Evolutionary conservation across 2,888 invertebrate species (phyloP).

Genomic region (Ceratothoa steindachneri): DNA sequence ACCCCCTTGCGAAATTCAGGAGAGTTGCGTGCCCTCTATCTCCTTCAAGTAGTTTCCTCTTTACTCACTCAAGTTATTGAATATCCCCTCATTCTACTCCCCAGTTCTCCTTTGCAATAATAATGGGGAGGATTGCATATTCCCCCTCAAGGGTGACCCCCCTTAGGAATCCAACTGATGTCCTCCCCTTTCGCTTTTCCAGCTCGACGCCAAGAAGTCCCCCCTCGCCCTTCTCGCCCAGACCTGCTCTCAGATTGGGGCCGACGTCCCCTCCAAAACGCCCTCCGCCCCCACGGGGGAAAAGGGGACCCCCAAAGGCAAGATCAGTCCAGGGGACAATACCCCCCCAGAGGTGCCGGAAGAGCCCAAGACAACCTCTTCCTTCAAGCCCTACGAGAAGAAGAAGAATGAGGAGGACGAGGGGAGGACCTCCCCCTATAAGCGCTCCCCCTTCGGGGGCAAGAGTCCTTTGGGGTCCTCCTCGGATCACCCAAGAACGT

Average conservation of each 20-base stretch:
- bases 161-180: no score
- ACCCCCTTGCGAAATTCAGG: no score
- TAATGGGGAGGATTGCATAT: no score
- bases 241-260: conserved; percentile 95
- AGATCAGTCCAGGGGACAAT: conserved; percentile 44
- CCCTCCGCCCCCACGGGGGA: conserved; percentile 24
- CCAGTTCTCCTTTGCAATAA: no score
- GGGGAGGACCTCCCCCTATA: conserved; percentile 20
- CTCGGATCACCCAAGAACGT: conserved; percentile 32
- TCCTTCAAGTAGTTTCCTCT: no score
- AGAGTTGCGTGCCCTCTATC: no score
- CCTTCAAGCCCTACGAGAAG: conserved; percentile 48
- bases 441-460: conserved; percentile 28
- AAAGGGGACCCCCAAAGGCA: conserved; percentile 36
- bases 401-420: conserved; percentile 34
- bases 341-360: conserved; percentile 39
- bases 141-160: no score
- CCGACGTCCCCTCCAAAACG: conserved; percentile 58
- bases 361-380: conserved; percentile 33
- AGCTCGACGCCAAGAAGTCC: conserved; percentile 97
- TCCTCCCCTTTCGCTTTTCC: no score
- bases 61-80: no score
- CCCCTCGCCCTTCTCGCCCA: conserved; percentile 91
- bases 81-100: no score
- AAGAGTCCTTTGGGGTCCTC: conserved; percentile 18